Evolutionary conservation across 2,797 vertebrate species (phyloP).

Genomic region (Botia kubotai): DNA sequence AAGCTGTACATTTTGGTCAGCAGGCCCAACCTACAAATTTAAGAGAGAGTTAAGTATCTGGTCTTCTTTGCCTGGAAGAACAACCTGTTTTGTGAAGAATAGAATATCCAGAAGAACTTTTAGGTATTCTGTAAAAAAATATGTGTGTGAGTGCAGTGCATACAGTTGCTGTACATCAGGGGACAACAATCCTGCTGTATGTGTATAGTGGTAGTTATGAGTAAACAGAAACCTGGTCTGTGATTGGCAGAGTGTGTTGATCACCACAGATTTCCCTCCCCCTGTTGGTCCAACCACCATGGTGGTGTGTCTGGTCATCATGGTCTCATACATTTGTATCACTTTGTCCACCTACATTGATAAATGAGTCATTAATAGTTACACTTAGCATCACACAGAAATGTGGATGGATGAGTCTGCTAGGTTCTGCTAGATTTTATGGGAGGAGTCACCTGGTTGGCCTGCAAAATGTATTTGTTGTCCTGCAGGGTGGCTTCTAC

Average conservation of each 20-base stretch:
- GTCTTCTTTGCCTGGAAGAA: not conserved
- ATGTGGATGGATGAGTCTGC: not conserved
- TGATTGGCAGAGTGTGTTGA: conserved; percentile 91
- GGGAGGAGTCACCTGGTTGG: conserved; percentile 82
- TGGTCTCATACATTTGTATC: conserved; percentile 97
- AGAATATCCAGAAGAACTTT: not conserved
- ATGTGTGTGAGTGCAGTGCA: not conserved
- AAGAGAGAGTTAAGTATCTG: not conserved
- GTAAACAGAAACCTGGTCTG: conserved; percentile 87
- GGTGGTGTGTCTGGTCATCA: conserved; percentile 96
- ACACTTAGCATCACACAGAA: not conserved
- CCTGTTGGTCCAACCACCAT: conserved; percentile 97
- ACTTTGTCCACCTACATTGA: conserved; percentile 92
- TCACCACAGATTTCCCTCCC: conserved; percentile 96
- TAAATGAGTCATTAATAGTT: not conserved
- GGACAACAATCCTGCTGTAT: too few relatives aligned
- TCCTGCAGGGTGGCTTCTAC: conserved; percentile 86
- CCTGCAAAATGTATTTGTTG: conserved; percentile 80
- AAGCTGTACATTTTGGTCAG: conserved; percentile 88
- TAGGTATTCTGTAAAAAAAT: not conserved
- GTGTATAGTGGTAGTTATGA: not conserved
- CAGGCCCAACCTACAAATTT: conserved; percentile 82
- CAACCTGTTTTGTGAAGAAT: not conserved
- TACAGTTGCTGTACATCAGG: not conserved
- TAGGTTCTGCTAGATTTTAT: not conserved